Conservation (phyloP, 92 coral and sea anemone species). For the Heteractis magnifica region DNA sequence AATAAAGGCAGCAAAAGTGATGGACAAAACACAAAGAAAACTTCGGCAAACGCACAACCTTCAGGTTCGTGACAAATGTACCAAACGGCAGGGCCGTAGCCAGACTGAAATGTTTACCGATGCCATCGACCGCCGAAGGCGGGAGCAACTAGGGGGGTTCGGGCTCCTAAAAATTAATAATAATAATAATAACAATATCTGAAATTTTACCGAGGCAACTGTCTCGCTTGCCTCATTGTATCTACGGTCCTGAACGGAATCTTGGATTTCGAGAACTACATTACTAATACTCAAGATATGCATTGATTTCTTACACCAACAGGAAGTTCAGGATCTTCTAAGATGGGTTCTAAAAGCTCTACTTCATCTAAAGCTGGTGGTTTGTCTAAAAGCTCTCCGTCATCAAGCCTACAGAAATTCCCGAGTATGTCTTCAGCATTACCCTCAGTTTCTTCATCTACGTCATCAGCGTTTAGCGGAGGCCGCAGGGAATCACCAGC, state of each 20-base stretch:
- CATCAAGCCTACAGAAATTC: constrained; percentile 77
- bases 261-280: too few species aligned
- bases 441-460: constrained; percentile 47
- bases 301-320: background rate
- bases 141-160: background rate
- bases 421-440: constrained; percentile 70
- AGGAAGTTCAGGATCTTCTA: constrained; percentile 18
- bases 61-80: constrained; percentile 7
- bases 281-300: background rate
- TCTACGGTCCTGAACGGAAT: too few species aligned
- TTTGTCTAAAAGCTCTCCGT: constrained; percentile 65
- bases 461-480: constrained; percentile 14
- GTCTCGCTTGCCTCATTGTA: too few species aligned
- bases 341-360: background rate
- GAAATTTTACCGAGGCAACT: too few species aligned
- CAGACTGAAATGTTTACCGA: too few species aligned
- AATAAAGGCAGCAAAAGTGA: constrained; percentile 30
- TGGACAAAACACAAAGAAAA: constrained; percentile 18
- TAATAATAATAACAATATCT: too few species aligned
- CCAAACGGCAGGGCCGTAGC: too few species aligned
- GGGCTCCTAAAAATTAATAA: too few species aligned
- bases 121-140: too few species aligned
- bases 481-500: constrained; percentile 1
- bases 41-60: constrained; percentile 20
- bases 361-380: constrained; percentile 9